These are phyloP conservation scores for Pollenia labialis DNA, from an alignment of 2,888 invertebrate species.

Conservation along the genomic window DNA sequence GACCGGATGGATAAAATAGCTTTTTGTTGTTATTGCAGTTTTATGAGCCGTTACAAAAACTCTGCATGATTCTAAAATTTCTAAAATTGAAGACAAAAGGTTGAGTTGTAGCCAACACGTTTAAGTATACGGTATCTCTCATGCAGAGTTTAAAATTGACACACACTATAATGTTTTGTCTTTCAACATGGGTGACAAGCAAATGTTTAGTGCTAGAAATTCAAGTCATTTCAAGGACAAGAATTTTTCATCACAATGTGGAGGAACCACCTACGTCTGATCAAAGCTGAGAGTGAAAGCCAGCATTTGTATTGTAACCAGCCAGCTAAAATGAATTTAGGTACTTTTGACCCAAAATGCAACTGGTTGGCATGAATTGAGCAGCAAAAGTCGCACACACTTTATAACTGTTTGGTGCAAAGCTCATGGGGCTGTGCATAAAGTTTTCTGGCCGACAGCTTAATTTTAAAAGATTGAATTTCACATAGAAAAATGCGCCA, in stretches of 20 bases:
- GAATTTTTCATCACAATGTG: background rate
- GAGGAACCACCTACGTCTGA: no score
- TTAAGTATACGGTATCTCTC: conserved; percentile 25
- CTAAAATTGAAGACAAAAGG: conserved; percentile 10
- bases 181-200: conserved; percentile 17
- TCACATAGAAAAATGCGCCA: no score
- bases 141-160: conserved; percentile 6
- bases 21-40: conserved; percentile 21
- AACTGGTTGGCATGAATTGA: no score
- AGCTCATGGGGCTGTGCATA: no score
- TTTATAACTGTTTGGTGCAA: no score
- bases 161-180: conserved; percentile 16
- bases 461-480: no score
- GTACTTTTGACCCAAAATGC: no score
- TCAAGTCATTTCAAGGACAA: conserved; percentile 38
- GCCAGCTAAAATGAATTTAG: no score
- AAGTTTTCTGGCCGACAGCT: no score
- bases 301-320: no score
- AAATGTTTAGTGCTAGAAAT: conserved; percentile 28
- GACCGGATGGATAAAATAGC: background rate
- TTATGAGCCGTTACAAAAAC: conserved; percentile 35
- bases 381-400: no score
- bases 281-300: background rate
- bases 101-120: conserved; percentile 13
- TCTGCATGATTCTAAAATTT: background rate